Evolutionary conservation across 2,888 invertebrate genomes (phyloP), one percentile per base, ranked within the genome.

Genomic region (Panorpa germanica): DNA sequence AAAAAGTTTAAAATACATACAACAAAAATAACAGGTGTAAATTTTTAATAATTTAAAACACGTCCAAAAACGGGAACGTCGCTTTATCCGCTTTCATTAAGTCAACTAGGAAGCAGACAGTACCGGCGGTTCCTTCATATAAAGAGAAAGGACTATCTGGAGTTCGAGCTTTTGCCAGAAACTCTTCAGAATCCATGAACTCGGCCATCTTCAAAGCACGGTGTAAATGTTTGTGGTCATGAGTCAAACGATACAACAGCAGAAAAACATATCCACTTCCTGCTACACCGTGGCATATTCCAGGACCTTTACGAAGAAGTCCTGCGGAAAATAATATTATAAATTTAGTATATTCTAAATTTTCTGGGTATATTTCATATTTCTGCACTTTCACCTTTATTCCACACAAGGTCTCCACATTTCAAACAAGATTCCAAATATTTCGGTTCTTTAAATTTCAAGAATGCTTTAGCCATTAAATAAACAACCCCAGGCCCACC

Each of bases 281-380:
- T 12, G 77, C 74, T 1, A 85, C 63, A 2, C 90, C 90, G 45
- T 91, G 88, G 46, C 88, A 90, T 35, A 90, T 70, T 1, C 86
- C 83, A 6, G 86, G 85, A 0, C 90, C 88, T 52, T 90, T 90
- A 38, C 64, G 68, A 19, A 90, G 56, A 17, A 90, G 57, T 0
- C 90, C n/a, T n/a, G n/a, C n/a, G n/a, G n/a, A n/a, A n/a, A n/a
- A n/a, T n/a, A n/a, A n/a, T n/a, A n/a, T n/a, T n/a, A n/a, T n/a
- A n/a, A n/a, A n/a, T n/a, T n/a, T n/a, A n/a, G n/a, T n/a, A n/a
- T n/a, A n/a, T n/a, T n/a, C n/a, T n/a, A n/a, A n/a, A n/a, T n/a
- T n/a, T n/a, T n/a, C n/a, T n/a, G n/a, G n/a, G n/a, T n/a, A n/a
- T n/a, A n/a, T n/a, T n/a, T n/a, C n/a, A n/a, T n/a, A n/a, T n/a